Percentiles rank a stretch among this genome's conserved stretches.
Conservation (phyloP, 2,888 invertebrate genomes). For the Isotomurus palustris region DNA sequence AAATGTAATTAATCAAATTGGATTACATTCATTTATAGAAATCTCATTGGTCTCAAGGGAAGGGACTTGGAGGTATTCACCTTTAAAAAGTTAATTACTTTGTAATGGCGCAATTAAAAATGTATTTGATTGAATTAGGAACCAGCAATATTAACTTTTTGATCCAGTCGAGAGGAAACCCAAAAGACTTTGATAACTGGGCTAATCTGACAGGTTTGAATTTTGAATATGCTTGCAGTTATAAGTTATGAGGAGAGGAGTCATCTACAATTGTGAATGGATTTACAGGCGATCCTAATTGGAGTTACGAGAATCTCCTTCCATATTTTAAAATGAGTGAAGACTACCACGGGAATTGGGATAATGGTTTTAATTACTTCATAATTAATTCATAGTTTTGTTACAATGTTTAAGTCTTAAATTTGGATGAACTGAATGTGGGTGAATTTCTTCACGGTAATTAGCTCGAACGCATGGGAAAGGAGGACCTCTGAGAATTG, state of each 20-base stretch:
- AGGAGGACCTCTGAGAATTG: conserved; percentile 26
- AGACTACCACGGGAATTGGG: conserved; percentile 28
- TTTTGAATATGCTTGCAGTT: conserved; percentile 8
- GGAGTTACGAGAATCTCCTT: conserved; percentile 26
- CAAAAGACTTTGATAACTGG: conserved; percentile 39
- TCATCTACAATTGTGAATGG: neutral
- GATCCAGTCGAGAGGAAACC: conserved; percentile 37
- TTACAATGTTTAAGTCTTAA: neutral
- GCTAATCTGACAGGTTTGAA: conserved; percentile 25
- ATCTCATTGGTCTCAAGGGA: conserved; percentile 41
- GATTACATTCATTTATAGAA: conserved; percentile 17
- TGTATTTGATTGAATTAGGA: conserved; percentile 10
- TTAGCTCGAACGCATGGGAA: conserved; percentile 31
- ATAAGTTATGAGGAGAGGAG: conserved; percentile 11
- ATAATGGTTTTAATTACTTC: conserved; percentile 9
- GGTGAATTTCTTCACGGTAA: conserved; percentile 1
- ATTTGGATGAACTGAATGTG: neutral
- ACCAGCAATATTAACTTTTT: conserved; percentile 38
- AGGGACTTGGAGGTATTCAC: conserved; percentile 32
- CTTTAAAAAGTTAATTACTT: neutral
- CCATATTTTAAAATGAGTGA: conserved; percentile 25
- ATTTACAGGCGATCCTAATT: conserved; percentile 11
- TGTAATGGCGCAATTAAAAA: neutral
- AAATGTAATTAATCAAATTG: conserved; percentile 3
- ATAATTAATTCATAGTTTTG: neutral